Conservation (phyloP, 2,888 invertebrate species). For the Gasteruption jaculator region DNA sequence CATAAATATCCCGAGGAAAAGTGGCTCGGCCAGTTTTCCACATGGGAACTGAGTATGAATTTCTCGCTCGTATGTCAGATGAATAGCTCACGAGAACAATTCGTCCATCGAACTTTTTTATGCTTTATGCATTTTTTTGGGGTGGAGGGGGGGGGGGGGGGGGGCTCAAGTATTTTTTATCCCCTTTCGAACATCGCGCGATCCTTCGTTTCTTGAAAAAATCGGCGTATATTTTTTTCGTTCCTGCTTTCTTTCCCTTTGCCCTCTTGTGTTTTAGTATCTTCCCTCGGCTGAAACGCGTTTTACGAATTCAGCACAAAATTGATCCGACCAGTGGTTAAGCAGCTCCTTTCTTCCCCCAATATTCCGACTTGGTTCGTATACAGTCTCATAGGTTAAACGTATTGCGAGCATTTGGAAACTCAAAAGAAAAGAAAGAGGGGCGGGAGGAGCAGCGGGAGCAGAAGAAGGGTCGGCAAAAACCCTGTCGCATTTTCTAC, state of each 20-base stretch:
- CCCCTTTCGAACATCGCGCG: constrained; percentile 15
- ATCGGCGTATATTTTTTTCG: constrained; percentile 1
- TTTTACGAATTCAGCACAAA: constrained; percentile 59
- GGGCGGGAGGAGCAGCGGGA: constrained; percentile 5
- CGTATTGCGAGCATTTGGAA: constrained; percentile 4
- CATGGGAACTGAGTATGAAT: no score
- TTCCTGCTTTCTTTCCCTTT: constrained; percentile 18
- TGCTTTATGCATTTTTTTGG: no score
- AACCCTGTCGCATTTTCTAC: constrained; percentile 47
- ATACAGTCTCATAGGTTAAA: constrained; percentile 28
- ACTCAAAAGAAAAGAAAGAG: constrained; percentile 2
- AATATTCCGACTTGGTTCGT: constrained; percentile 28
- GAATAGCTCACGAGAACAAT: no score
- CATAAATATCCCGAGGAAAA: no score
- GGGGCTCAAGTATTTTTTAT: no score
- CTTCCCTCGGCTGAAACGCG: constrained; percentile 53
- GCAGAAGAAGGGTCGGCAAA: constrained; percentile 7
- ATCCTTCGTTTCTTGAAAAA: constrained; percentile 5
- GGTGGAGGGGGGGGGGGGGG: no score
- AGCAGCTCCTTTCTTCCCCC: constrained; percentile 38
- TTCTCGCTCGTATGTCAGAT: no score
- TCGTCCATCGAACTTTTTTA: no score
- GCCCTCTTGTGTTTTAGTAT: no score
- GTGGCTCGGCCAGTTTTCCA: no score
- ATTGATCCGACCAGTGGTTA: constrained; percentile 47